Conservation (phyloP, 2,888 invertebrate genomes). For the Thereva unica region DNA sequence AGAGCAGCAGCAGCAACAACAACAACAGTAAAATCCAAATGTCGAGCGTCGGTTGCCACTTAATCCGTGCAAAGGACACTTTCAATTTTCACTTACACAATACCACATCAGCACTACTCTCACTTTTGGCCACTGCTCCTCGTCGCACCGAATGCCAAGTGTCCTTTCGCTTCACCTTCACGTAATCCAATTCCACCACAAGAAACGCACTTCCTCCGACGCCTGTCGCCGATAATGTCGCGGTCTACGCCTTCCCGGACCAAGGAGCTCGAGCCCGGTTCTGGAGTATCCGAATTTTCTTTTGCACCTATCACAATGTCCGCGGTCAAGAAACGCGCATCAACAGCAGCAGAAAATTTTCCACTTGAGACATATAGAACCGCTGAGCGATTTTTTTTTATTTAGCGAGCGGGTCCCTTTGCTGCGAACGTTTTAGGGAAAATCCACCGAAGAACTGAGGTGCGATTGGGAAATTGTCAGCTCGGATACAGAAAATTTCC, state of each 20-base stretch:
- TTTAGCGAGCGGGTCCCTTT: slow-evolving; percentile 18
- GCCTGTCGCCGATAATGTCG: not conserved
- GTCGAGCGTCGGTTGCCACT: slow-evolving; percentile 13
- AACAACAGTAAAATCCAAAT: slow-evolving; percentile 19
- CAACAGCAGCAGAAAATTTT: not conserved
- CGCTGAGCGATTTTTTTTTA: no score
- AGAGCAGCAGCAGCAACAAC: slow-evolving; percentile 3
- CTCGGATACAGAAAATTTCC: slow-evolving; percentile 38
- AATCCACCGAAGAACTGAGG: slow-evolving; percentile 40
- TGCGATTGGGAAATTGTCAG: slow-evolving; percentile 37
- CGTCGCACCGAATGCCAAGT: not conserved
- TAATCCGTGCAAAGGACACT: slow-evolving; percentile 24
- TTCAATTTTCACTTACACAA: slow-evolving; percentile 11
- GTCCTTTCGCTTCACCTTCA: slow-evolving; percentile 9
- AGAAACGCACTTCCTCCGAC: not conserved
- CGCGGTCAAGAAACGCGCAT: slow-evolving; percentile 18
- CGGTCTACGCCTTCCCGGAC: not conserved
- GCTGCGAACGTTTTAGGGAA: slow-evolving; percentile 38
- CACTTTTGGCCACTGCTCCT: slow-evolving; percentile 22
- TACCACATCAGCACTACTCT: slow-evolving; percentile 22
- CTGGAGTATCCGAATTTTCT: not conserved
- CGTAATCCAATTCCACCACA: slow-evolving; percentile 15
- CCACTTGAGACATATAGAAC: no score
- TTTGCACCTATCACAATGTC: not conserved
- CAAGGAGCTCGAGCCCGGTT: not conserved